These are phyloP conservation scores for Lepidocyrtinus sp. DNA, from an alignment of 2,888 invertebrate genomes.

Conservation along the genomic window DNA sequence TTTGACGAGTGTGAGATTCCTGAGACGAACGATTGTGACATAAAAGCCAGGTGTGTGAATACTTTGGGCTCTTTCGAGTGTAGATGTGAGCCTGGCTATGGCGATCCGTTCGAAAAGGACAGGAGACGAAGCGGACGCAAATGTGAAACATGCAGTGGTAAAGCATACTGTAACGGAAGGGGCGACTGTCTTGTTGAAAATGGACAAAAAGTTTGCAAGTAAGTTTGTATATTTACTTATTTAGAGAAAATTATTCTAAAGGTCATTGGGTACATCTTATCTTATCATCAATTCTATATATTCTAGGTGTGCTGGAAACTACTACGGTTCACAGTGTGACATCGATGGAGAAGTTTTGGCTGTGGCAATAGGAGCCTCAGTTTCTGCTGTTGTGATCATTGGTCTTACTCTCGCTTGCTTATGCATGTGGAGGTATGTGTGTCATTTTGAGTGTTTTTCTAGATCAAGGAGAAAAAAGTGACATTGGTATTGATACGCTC, in stretches of 20 bases:
- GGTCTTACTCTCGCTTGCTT: slow-evolving; percentile 88
- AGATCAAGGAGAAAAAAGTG: too few relatives aligned
- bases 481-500: background rate
- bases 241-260: slow-evolving; percentile 10
- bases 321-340: slow-evolving; percentile 91
- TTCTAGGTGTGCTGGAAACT: slow-evolving; percentile 88
- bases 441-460: background rate
- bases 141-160: slow-evolving; percentile 82
- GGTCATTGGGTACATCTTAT: slow-evolving; percentile 24
- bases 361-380: slow-evolving; percentile 91
- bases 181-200: slow-evolving; percentile 87
- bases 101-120: slow-evolving; percentile 83
- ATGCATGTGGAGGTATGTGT: slow-evolving; percentile 88
- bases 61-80: slow-evolving; percentile 88
- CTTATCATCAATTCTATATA: too few relatives aligned
- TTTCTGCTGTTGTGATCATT: slow-evolving; percentile 91
- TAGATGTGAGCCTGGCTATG: slow-evolving; percentile 81
- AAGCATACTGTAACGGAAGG: slow-evolving; percentile 85
- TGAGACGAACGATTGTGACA: slow-evolving; percentile 89
- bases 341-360: slow-evolving; percentile 93
- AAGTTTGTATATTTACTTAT: slow-evolving; percentile 71
- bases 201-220: slow-evolving; percentile 85
- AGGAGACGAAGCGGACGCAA: slow-evolving; percentile 80
- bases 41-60: slow-evolving; percentile 84
- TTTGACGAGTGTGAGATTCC: slow-evolving; percentile 88